Base-by-base conservation (phyloP, 2,888 invertebrate genomes). In the Conus canariensis region DNA sequence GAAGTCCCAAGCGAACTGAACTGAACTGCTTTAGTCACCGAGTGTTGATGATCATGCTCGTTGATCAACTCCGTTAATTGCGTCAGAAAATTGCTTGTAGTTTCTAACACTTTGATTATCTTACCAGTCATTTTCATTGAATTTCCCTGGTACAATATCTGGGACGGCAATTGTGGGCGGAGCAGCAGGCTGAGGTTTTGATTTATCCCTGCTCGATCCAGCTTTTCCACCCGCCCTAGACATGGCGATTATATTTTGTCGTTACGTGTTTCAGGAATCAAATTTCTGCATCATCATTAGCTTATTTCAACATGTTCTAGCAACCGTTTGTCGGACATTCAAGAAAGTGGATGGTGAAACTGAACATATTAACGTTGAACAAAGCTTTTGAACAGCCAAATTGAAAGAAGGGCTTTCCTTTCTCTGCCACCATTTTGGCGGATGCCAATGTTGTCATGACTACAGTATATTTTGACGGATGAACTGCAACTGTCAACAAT, bases 121-220 rank as follows among this genome's bases (percentile, higher is more conserved):
- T 92, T 93, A 96, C 96, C 96, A 96, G 92, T 96, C 96, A 92
- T 95, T 94, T 90, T 96, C 96, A 92, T 93, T 96, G 91, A 95
- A 96, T 94, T 96, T 96, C 88, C 96, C 96, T 30, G 96, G 95
- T 22, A 96, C 95, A 85, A 96, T 96, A 92, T 96, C 96, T 90
- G 96, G 95, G 16, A 95, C 92, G 56, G 95, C 94, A 16, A 95
- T 95, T 95, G 74, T 94, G 45, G 94, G 58, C 94, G 45, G 45
- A 45, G 45, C 45, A 45, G 45, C 45, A 45, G 45, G 45, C 4
- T 2, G 93, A n/a, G 93, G 94, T 90, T 94, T 95, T 12, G 93
- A 94, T 58, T 95, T 95, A 22, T 96, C 96, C 25, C 94, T 94
- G 89, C 93, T 91, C 56, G 64, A 64, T 10, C 94, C 95, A 91